Evolutionary conservation across 1,140 invertebrate genomes (phyloP), one percentile per base, ranked within the genome.

Genomic region (Apis laboriosa): DNA sequence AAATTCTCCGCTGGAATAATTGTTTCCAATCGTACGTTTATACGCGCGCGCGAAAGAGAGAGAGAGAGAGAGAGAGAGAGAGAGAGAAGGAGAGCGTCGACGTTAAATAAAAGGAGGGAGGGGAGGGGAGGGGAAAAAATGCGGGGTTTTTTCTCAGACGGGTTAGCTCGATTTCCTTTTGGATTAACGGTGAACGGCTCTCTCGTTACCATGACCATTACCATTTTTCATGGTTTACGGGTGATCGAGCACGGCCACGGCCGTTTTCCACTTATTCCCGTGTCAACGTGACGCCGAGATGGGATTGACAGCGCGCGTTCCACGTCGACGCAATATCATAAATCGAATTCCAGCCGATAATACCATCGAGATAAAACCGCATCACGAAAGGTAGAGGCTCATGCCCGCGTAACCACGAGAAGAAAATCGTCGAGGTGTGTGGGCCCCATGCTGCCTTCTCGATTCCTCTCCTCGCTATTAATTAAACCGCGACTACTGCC

Each of bases 401-500:
- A 21, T 17, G 60, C 4, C 61, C 9, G 49, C 13, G 34, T 21
- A 55, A 13, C n/a, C n/a, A 1, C 11, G 28, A 21, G 77, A 53
- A 21, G 77, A 53, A 81, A 80, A 84, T 49, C 75, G n/a, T 43
- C 81, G 76, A 88, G 80, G 66, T 88, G 87, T 88, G 84, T 68
- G 87, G 77, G 77, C 80, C 61, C 75, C 87, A 78, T 84, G 81
- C 77, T 72, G 81, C 4, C 80, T 68, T 12, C 66, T 58, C 77
- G 34, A 72, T 80, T 76, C 75, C 70, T 55, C 24, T n/a, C 51
- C 61, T 56, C 43, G 77, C 87, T 88, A 89, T 88, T 89, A 88
- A 89, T 88, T 88, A 89, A 89, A 77, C 58, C 60, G 67, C 71
- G 75, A 85, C 83, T 88, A 83, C 88, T 80, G 77, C 68, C 79